These are phyloP conservation scores for Condylostylus longicornis DNA, from an alignment of 1,140 invertebrate genomes.

Conservation along the genomic window DNA sequence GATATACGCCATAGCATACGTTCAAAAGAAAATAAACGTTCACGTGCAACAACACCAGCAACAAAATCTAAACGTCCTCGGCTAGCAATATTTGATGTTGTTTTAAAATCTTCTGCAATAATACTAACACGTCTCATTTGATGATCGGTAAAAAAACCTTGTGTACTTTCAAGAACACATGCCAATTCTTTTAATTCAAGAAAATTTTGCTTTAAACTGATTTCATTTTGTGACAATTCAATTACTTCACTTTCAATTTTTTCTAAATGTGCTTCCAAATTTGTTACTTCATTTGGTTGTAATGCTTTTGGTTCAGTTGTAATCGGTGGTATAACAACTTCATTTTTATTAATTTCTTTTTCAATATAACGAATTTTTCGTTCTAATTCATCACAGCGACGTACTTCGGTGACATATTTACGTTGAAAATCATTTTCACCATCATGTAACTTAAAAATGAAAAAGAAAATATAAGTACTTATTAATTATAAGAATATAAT, in stretches of 20 bases:
- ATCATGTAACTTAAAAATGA: constrained; percentile 53
- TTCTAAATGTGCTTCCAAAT: constrained; percentile 68
- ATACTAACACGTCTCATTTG: constrained; percentile 64
- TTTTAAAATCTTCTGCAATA: constrained; percentile 64
- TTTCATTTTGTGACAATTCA: constrained; percentile 84
- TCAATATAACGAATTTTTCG: constrained; percentile 71
- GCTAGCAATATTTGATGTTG: constrained; percentile 67
- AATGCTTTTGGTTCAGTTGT: constrained; percentile 85
- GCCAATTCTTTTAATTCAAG: constrained; percentile 85
- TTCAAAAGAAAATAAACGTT: constrained; percentile 63
- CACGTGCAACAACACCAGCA: constrained; percentile 46
- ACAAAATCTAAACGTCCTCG: constrained; percentile 39
- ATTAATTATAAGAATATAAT: no score
- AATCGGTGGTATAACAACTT: constrained; percentile 52
- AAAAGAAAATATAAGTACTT: no score
- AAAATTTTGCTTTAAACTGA: constrained; percentile 85
- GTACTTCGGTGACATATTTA: constrained; percentile 70
- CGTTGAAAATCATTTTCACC: constrained; percentile 68
- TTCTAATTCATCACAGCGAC: constrained; percentile 75
- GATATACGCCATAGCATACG: constrained; percentile 71
- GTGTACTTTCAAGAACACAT: constrained; percentile 86
- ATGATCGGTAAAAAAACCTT: constrained; percentile 34
- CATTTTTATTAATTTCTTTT: constrained; percentile 73
- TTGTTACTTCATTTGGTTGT: constrained; percentile 91
- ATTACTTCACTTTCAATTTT: constrained; percentile 85